Conservation (phyloP, 2,888 invertebrate species). For the Acheta domesticus region DNA sequence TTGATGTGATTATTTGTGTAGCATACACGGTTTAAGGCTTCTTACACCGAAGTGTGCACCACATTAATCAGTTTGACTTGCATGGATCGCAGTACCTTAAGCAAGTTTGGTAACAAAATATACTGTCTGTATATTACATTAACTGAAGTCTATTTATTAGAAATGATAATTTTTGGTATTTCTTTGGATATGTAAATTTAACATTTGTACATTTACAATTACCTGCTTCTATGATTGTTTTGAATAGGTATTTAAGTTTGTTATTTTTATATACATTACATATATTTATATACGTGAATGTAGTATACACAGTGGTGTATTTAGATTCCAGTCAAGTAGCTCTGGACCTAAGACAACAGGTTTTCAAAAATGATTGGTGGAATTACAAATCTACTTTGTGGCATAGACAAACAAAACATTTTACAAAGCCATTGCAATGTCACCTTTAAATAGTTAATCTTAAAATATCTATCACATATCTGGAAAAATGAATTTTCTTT, state of each 20-base stretch:
- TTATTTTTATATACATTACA: conserved; percentile 35
- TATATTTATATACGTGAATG: not conserved
- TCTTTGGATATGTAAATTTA: conserved; percentile 30
- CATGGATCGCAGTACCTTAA: not conserved
- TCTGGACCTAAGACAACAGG: too few species aligned
- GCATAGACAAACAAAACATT: not conserved
- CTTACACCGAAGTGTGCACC: not conserved
- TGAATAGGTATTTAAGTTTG: conserved; percentile 35
- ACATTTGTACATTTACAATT: conserved; percentile 31
- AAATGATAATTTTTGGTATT: conserved; percentile 30
- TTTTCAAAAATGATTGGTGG: too few species aligned
- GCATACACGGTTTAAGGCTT: not conserved
- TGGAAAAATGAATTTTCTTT: too few species aligned
- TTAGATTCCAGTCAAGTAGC: too few species aligned
- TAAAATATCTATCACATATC: too few species aligned
- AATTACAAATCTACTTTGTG: not conserved
- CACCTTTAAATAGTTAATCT: too few species aligned
- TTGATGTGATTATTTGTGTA: not conserved
- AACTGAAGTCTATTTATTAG: not conserved
- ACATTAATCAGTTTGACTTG: conserved; percentile 9
- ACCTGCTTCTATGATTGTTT: conserved; percentile 33
- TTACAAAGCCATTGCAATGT: too few species aligned
- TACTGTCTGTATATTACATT: not conserved
- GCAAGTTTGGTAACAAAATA: not conserved
- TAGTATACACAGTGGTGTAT: not conserved